These are phyloP conservation scores for Cynodonichthys magdalenae DNA, from an alignment of 2,797 vertebrate genomes.

Conservation along the genomic window DNA sequence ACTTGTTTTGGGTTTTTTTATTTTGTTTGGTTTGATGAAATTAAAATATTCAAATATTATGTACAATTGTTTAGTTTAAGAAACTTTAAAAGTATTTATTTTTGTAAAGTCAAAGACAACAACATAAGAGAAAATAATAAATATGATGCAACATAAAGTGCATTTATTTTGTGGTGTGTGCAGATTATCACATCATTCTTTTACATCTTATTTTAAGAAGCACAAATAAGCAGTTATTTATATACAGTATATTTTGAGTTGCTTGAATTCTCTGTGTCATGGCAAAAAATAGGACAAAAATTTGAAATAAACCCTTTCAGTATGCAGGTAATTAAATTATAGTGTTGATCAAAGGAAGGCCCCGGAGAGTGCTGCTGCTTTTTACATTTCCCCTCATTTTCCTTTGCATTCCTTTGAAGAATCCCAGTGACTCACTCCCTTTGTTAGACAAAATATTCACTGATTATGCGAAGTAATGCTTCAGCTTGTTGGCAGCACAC, in stretches of 20 bases:
- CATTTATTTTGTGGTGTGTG: neutral
- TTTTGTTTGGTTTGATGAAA: no score
- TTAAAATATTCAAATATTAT: no score
- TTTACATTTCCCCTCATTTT: slow-evolving; percentile 39
- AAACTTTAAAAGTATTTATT: no score
- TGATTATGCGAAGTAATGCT: slow-evolving; percentile 46
- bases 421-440: slow-evolving; percentile 56
- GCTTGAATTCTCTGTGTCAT: slow-evolving; percentile 14
- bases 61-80: no score
- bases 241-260: neutral
- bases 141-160: no score
- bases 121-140: no score
- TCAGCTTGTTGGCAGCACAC: slow-evolving; percentile 33
- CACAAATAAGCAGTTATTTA: slow-evolving; percentile 1
- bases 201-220: slow-evolving; percentile 15
- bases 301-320: slow-evolving; percentile 50
- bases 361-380: slow-evolving; percentile 23
- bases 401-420: slow-evolving; percentile 63
- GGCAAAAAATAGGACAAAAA: slow-evolving; percentile 22
- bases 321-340: slow-evolving; percentile 70
- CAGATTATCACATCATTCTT: neutral
- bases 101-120: no score
- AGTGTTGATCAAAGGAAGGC: slow-evolving; percentile 64
- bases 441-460: slow-evolving; percentile 58
- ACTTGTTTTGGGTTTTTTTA: no score